Conservation (phyloP, 2,888 invertebrate species). For the Prenolepis imparis region DNA sequence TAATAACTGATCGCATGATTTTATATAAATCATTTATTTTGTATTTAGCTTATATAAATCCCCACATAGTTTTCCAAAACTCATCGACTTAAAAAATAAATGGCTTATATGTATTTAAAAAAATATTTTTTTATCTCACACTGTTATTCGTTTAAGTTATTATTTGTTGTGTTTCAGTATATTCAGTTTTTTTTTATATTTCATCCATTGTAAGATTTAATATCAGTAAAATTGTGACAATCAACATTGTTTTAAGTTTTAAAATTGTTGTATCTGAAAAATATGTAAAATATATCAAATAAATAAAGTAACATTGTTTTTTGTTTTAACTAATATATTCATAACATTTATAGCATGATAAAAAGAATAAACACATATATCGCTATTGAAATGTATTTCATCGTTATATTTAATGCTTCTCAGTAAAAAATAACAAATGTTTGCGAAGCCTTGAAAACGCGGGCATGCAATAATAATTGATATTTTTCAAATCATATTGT, state of each 20-base stretch:
- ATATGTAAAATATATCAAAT: neutral
- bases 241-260: neutral
- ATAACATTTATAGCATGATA: slow-evolving; percentile 9
- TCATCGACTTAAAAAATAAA: neutral
- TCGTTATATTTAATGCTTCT: neutral
- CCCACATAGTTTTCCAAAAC: neutral
- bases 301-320: neutral
- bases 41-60: neutral
- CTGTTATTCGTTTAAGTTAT: neutral
- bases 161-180: neutral
- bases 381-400: neutral
- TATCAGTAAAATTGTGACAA: neutral
- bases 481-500: slow-evolving; percentile 37
- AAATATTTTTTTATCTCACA: neutral
- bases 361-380: neutral
- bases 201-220: neutral
- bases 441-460: slow-evolving; percentile 26
- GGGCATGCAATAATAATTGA: neutral
- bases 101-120: neutral
- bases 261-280: neutral
- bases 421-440: slow-evolving; percentile 23
- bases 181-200: neutral
- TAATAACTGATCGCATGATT: neutral
- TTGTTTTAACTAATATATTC: neutral
- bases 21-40: slow-evolving; percentile 1